Evolutionary conservation across 2,797 vertebrate genomes (phyloP).

Genomic region (Miichthys miiuy): DNA sequence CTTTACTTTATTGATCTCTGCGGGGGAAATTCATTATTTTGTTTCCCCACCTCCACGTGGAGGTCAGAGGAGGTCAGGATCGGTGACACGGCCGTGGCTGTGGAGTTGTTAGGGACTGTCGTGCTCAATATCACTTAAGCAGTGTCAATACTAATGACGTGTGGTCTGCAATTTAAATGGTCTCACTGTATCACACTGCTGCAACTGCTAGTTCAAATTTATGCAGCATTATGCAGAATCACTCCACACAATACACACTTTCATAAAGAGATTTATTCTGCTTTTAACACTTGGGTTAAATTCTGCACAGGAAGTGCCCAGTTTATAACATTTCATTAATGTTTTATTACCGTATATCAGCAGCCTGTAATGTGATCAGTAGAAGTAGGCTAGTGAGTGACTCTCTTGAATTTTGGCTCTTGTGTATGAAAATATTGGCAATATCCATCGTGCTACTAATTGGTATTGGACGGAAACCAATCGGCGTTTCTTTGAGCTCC

Average conservation of each 20-base stretch:
- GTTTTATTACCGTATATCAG: not conserved
- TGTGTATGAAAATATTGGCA: not conserved
- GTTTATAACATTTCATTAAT: not conserved
- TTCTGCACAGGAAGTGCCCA: not conserved
- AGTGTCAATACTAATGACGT: slow-evolving; percentile 4
- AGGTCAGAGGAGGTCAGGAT: slow-evolving; percentile 62
- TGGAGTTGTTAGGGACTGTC: slow-evolving; percentile 35
- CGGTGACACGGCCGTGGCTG: slow-evolving; percentile 20
- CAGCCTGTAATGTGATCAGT: not conserved
- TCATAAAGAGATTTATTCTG: not conserved
- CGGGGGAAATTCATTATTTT: slow-evolving; percentile 35
- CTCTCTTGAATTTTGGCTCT: not conserved
- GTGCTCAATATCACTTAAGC: slow-evolving; percentile 52
- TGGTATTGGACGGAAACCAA: not conserved
- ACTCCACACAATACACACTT: not conserved
- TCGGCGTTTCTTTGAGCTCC: slow-evolving; percentile 1
- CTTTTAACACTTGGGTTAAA: not conserved
- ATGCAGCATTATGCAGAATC: not conserved
- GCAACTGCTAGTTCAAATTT: not conserved
- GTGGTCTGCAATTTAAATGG: slow-evolving; percentile 10
- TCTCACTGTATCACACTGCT: not conserved
- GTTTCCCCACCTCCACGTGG: not conserved
- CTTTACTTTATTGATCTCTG: slow-evolving; percentile 49
- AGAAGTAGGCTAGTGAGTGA: not conserved
- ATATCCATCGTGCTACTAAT: not conserved